Evolutionary conservation across 2,888 invertebrate species (phyloP), one percentile per base, ranked within the genome.

Genomic region (Lamellibrachia satsuma): DNA sequence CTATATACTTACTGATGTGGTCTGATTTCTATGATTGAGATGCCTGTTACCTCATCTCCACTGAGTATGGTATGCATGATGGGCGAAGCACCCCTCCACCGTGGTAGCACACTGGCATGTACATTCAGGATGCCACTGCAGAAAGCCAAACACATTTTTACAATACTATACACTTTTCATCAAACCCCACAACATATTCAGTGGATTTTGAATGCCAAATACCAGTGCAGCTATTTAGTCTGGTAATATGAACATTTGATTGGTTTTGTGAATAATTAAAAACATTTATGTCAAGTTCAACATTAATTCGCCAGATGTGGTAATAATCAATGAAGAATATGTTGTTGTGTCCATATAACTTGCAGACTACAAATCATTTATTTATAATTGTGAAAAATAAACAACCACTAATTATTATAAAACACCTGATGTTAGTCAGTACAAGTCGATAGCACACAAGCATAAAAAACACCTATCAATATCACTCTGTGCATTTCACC

Each of bases 21-120:
- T 91, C 94, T 97, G 94, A 99, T 98, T 97, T 97, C 98, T 98
- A 99, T 99, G 91, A 99, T 97, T 27, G 98, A 98, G 15, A 99
- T 97, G 60, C 99, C 99, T 9, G 98, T 98, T 94, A 97, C 97
- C 15, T 96, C 95, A 96, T 99, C 99, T 15, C 98, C 98, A 96
- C 98, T 97, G 95, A 98, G 97, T 92, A 99, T 97, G 0, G 99
- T 97, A 96, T 99, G 97, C 92, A 98, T 97, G 92, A 99, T 98
- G 0, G 99, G 99, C 0, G 99, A 98, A 11, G 99, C 98, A 7
- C 99, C 99, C 94, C 99, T 97, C 98, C 98, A 99, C 93, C 98
- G 97, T 0, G 99, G 99, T 93, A 99, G 96, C 92, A 99, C 96
- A 96, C 99, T 99, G 0, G 98, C 98, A 96, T 99, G 99, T 0